Percentiles rank a stretch among this genome's conserved stretches.
phyloP scores from a whole-genome alignment of 2,888 invertebrate species.

The Drosophila mulleri region DNA sequence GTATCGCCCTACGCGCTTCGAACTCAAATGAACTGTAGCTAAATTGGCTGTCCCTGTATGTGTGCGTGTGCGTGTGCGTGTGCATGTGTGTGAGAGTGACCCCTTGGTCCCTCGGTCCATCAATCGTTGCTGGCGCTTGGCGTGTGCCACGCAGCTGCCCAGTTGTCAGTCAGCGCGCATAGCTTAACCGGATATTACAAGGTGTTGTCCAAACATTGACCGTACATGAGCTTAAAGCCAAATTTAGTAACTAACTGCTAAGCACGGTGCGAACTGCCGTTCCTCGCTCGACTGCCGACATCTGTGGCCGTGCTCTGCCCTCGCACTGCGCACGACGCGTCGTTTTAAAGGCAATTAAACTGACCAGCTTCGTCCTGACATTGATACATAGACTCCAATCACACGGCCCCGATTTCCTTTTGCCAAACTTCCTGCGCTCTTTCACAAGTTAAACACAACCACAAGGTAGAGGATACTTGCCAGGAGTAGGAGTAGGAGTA shows the following conservation, averaged over 20 bases:
- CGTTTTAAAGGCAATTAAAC: slow-evolving; percentile 12
- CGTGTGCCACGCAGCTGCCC: slow-evolving; percentile 35
- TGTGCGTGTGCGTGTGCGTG: neutral
- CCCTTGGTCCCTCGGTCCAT: slow-evolving; percentile 12
- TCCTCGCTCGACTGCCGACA: neutral
- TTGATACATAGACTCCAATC: slow-evolving; percentile 5
- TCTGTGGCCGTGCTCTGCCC: neutral
- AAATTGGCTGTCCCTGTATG: slow-evolving; percentile 57
- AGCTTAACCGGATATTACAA: slow-evolving; percentile 82
- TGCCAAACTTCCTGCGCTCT: neutral
- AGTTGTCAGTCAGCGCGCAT: slow-evolving; percentile 69
- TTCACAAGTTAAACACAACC: neutral
- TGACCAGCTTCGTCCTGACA: slow-evolving; percentile 1
- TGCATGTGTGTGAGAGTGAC: slow-evolving; percentile 17
- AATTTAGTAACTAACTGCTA: slow-evolving; percentile 65
- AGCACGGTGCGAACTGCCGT: slow-evolving; percentile 15
- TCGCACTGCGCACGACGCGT: neutral
- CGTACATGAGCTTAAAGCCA: slow-evolving; percentile 82
- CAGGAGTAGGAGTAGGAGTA: neutral
- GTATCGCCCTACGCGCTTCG: slow-evolving; percentile 37
- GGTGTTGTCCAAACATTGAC: slow-evolving; percentile 83
- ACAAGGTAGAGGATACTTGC: neutral
- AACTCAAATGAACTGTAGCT: slow-evolving; percentile 79
- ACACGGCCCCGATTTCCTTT: neutral
- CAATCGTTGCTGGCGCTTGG: slow-evolving; percentile 3